phyloP scores from a whole-genome alignment of 1,140 invertebrate genomes.

The Papilio aristodemus region DNA sequence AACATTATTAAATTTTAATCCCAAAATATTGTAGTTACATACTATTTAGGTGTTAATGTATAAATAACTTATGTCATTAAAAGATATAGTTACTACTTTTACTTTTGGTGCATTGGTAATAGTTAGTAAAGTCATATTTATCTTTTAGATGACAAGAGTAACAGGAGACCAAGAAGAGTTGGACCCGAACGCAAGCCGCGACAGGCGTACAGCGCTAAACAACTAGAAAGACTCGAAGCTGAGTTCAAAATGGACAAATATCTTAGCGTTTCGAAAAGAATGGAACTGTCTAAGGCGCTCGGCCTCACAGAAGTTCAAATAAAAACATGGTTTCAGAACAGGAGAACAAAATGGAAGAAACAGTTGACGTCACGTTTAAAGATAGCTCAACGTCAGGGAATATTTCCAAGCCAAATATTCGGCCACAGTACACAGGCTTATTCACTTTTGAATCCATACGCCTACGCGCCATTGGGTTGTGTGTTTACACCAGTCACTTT shows the following conservation, averaged over 20 bases:
- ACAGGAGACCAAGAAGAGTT: constrained; percentile 88
- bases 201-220: constrained; percentile 97
- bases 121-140: constrained; percentile 27
- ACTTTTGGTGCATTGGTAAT: too few relatives aligned
- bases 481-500: constrained; percentile 79
- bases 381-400: constrained; percentile 91
- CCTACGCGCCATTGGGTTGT: constrained; percentile 77
- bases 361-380: constrained; percentile 93
- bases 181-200: constrained; percentile 95
- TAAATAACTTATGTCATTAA: too few relatives aligned
- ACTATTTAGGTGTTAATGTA: too few relatives aligned
- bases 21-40: too few relatives aligned
- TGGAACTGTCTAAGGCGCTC: constrained; percentile 94
- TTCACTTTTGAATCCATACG: constrained; percentile 79
- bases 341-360: constrained; percentile 98
- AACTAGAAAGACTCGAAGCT: constrained; percentile 92
- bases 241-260: constrained; percentile 98
- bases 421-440: constrained; percentile 82
- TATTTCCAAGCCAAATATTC: constrained; percentile 87
- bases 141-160: constrained; percentile 70
- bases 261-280: constrained; percentile 95
- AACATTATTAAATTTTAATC: too few relatives aligned
- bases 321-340: constrained; percentile 98
- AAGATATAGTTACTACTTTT: too few relatives aligned
- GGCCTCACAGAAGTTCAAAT: constrained; percentile 97